Evolutionary conservation across 2,113 vertebrate genomes (phyloP).

Genomic region (Vimba vimba): DNA sequence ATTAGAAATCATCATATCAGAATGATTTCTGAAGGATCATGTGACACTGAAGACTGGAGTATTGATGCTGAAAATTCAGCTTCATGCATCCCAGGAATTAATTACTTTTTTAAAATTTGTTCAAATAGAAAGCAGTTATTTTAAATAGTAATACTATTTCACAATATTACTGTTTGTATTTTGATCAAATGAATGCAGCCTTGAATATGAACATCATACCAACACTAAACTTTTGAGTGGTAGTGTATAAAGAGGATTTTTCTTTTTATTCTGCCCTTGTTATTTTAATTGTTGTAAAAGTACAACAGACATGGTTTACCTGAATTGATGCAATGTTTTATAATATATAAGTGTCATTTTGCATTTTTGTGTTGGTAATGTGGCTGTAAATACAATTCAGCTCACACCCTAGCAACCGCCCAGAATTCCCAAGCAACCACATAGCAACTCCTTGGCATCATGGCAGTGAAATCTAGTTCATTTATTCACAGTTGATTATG

Average conservation of each 20-base stretch:
- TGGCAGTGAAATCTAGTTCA: background rate
- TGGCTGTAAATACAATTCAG: background rate
- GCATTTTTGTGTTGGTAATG: background rate
- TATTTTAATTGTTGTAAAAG: background rate
- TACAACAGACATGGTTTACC: background rate
- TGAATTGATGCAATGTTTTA: background rate
- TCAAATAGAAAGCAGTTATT: background rate
- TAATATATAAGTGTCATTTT: background rate
- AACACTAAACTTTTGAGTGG: background rate
- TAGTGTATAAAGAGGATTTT: background rate
- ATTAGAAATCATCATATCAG: no score
- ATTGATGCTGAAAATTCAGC: background rate
- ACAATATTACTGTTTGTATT: no score
- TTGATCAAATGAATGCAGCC: no score
- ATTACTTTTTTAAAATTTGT: background rate
- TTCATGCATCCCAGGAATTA: background rate
- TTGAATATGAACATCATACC: background rate
- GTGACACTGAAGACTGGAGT: background rate
- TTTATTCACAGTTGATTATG: slow-evolving; percentile 10
- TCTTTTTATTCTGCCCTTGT: background rate
- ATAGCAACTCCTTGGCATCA: background rate
- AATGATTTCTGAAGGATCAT: background rate
- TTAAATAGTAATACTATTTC: background rate
- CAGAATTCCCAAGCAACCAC: background rate
- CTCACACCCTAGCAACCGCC: background rate